These are phyloP conservation scores for Dendrocincla fuliginosa DNA, from an alignment of 2,797 vertebrate genomes.

Conservation along the genomic window DNA sequence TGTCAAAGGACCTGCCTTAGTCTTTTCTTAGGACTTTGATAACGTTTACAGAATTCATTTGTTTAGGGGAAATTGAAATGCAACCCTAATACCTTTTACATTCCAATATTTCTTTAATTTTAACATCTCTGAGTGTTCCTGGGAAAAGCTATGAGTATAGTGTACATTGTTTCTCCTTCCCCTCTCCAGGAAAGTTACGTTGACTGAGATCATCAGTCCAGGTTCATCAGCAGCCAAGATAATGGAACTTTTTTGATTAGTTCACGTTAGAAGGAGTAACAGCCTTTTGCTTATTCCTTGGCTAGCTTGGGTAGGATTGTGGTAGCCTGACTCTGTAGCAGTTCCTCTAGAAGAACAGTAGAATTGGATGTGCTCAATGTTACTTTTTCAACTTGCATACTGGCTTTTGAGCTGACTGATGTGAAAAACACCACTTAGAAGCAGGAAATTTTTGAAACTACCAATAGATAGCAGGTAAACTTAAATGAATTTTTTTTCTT, in stretches of 20 bases:
- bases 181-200: not conserved
- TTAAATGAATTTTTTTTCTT: not conserved
- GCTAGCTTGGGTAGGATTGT: not conserved
- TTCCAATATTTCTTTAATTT: not conserved
- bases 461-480: not conserved
- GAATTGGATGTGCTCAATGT: not conserved
- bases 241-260: not conserved
- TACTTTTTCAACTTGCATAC: not conserved
- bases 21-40: not conserved
- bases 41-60: conserved; percentile 24
- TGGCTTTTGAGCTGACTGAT: not conserved
- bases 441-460: not conserved
- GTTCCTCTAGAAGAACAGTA: not conserved
- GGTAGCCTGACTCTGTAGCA: not conserved
- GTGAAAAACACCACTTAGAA: not conserved
- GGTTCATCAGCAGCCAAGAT: not conserved
- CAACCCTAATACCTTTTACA: not conserved
- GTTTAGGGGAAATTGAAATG: not conserved
- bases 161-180: not conserved
- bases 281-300: not conserved
- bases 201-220: not conserved
- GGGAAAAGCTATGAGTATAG: not conserved
- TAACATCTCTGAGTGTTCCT: not conserved
- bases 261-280: not conserved
- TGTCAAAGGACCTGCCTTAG: not conserved